Base-by-base conservation (phyloP, 1,140 invertebrate genomes). In the Leptinotarsa defecta region DNA sequence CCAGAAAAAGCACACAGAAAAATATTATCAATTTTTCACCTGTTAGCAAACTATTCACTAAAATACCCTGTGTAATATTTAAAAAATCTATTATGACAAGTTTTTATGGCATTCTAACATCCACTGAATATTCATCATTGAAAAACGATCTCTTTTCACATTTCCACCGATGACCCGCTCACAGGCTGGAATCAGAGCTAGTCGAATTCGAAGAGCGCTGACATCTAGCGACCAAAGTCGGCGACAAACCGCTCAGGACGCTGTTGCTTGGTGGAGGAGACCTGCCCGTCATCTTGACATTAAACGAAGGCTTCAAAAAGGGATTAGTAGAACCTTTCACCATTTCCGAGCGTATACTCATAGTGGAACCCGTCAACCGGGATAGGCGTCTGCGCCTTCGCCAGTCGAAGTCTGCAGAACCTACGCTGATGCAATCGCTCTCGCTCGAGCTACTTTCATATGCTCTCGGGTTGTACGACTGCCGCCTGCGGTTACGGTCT, bases 391-490 rank as follows among this genome's bases (percentile, higher is more conserved):
- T 82, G 6, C 84, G 81, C 22, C 84, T 68, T 3, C 85, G 80
- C 83, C 84, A 84, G 76, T 86, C 84, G 24, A 85, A 81, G 79
- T 86, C 85, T 1, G 83, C 85, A 13, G 85, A 86, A 19, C 85
- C 84, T 34, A 84, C 74, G 73, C 83, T 84, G 48, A 83, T 80
- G 73, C 84, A 86, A 63, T 85, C 84, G 62, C 79, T 82, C 27
- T 83, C 83, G 70, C 83, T 84, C 3, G 84, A 85, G 84, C 83
- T 87, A 81, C 71, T 87, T 81, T 80, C 87, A 85, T 84, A 79
- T 76, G 85, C 85, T 83, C 87, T 80, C 17, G 88, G 88, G 84
- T 89, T 89, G 78, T 89, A 89, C 48, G 88, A 89, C 70, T 89
- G 85, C 6, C 88, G 81, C 6, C 88, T 81, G 5, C 88, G 76